Evolutionary conservation across 2,113 vertebrate genomes (phyloP).

Genomic region (Phoxinus phoxinus): DNA sequence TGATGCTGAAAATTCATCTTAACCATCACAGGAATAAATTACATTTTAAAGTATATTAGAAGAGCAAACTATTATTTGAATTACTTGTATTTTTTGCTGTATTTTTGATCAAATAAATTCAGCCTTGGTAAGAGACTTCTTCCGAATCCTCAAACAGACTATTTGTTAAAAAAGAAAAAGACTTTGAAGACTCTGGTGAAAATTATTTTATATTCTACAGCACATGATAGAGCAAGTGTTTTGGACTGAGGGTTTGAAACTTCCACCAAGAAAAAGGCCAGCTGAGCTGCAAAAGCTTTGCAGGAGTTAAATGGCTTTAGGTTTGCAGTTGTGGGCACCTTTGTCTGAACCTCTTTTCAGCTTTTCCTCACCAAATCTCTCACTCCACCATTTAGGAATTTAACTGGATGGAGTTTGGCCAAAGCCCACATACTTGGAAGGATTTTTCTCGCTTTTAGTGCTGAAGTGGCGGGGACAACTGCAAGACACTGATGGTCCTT

Average conservation of each 20-base stretch:
- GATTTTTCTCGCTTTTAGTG: constrained; percentile 13
- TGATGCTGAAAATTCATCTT: background rate
- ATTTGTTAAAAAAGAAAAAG: background rate
- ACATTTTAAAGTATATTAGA: background rate
- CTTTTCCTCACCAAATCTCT: constrained; percentile 16
- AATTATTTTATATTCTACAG: background rate
- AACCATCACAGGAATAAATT: background rate
- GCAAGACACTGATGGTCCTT: background rate
- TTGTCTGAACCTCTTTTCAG: constrained; percentile 13
- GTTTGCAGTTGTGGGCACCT: constrained; percentile 14
- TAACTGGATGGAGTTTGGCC: constrained; percentile 30
- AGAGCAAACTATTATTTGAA: too few species aligned
- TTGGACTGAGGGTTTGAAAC: background rate
- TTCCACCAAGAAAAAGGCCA: background rate
- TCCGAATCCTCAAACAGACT: background rate
- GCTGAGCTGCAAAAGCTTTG: constrained; percentile 2
- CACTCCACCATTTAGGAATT: constrained; percentile 3
- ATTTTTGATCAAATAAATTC: background rate
- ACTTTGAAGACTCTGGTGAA: background rate
- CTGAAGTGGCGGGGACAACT: constrained; percentile 10
- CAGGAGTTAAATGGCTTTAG: constrained; percentile 26
- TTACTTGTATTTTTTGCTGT: too few species aligned
- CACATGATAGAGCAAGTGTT: background rate
- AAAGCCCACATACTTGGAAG: constrained; percentile 19
- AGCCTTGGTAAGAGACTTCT: background rate